Base-by-base conservation (phyloP, 2,113 vertebrate genomes). In the Callaeas wilsoni region DNA sequence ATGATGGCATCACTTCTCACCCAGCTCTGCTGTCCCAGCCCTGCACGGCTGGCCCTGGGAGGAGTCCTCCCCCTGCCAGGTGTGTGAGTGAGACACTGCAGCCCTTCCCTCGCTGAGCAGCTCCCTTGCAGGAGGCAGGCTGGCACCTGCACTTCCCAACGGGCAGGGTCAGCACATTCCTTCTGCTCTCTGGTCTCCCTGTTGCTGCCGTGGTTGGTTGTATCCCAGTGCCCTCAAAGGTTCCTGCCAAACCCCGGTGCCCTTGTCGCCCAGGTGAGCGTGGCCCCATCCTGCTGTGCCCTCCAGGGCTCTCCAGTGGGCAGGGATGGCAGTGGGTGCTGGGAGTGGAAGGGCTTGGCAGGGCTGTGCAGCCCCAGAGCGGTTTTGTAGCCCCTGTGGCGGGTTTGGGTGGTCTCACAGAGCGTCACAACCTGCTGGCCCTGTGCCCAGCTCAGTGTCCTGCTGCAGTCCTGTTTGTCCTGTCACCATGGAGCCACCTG, bases 231-330 rank as follows among this genome's bases (percentile, higher is more conserved):
- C 25, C 16, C 7, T 8, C 39, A 63, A 64, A 8, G 0, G 6
- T 59, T 74, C 29, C 7, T 41, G 29, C 55, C 55, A 17, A 37
- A 22, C 62, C 33, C 27, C 47, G 15, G 39, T n/a, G 57, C 23
- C 57, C 71, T 57, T 23, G 63, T 86, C n/a, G 33, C 15, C 19
- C 30, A 5, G 3, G 1, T 27, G 29, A 89, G 60, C 0, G 0
- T 39, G 37, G 53, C 19, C 33, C 22, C 33, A 41, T 50, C 29
- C 33, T 35, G 19, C 50, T 27, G 52, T 62, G 68, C 47, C 33
- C 68, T 46, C 29, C 53, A 17, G 26, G 19, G 56, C 62, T n/a
- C 19, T 26, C 1, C 1, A 0, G 0, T 26, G 82, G 71, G 23
- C 60, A 74, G 42, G 21, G 49, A 5, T 3, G 7, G 68, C 52